Evolutionary conservation across 2,113 vertebrate genomes (phyloP).

Genomic region (Ibidorhyncha struthersii): DNA sequence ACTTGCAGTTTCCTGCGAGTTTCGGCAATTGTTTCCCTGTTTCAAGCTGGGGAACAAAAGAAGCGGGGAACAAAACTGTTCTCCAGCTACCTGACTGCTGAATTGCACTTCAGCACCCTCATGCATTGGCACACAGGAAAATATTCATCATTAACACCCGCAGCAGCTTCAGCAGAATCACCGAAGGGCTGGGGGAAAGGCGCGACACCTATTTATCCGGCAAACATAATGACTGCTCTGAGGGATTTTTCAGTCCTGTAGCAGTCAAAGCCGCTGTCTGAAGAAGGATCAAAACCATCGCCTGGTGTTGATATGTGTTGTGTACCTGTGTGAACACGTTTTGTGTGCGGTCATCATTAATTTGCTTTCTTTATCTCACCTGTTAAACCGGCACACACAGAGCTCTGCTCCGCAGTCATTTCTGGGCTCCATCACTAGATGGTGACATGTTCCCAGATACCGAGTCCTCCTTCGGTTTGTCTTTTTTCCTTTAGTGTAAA

Average conservation of each 20-base stretch:
- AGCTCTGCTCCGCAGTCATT: background rate
- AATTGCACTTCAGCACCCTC: background rate
- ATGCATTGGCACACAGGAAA: background rate
- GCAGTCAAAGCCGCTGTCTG: background rate
- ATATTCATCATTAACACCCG: background rate
- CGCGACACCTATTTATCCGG: background rate
- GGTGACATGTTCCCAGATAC: slow-evolving; percentile 29
- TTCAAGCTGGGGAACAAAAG: background rate
- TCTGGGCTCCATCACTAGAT: slow-evolving; percentile 30
- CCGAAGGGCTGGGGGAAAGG: background rate
- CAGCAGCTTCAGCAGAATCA: background rate
- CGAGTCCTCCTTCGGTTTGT: background rate
- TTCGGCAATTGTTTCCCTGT: accelerated
- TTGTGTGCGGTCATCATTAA: background rate
- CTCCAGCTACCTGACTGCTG: background rate
- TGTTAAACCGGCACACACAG: background rate
- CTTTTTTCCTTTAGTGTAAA: background rate
- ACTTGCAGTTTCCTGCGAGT: background rate
- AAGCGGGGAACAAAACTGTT: background rate
- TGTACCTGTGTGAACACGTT: background rate
- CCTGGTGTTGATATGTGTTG: background rate
- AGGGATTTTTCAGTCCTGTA: background rate
- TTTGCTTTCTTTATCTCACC: background rate
- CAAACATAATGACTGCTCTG: background rate
- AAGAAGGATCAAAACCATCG: background rate